Evolutionary conservation across 1,140 invertebrate genomes (phyloP).

Genomic region (Drosophila subobscura): DNA sequence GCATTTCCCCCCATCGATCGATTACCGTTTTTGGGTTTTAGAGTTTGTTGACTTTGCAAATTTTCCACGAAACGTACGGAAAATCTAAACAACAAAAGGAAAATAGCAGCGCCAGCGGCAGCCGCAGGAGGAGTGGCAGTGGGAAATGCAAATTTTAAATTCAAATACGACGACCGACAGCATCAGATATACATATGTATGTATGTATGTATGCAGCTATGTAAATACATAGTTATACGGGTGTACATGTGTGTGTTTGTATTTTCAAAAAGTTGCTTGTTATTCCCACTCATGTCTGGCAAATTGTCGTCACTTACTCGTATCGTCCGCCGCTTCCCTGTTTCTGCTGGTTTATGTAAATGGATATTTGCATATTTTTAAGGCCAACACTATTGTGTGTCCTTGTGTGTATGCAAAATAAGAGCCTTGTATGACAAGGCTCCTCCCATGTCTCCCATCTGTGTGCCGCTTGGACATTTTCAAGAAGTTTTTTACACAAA

Average conservation of each 20-base stretch:
- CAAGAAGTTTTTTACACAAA: slow-evolving; percentile 72
- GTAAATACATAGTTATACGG: not conserved
- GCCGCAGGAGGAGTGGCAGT: not conserved
- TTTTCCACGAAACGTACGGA: slow-evolving; percentile 9
- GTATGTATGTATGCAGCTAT: slow-evolving; percentile 18
- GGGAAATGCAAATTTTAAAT: slow-evolving; percentile 39
- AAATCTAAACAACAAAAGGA: not conserved
- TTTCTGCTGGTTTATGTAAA: slow-evolving; percentile 47
- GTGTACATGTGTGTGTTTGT: not conserved
- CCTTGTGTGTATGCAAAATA: slow-evolving; percentile 50
- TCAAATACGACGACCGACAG: slow-evolving; percentile 42
- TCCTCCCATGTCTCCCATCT: not conserved
- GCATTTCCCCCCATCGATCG: slow-evolving; percentile 48
- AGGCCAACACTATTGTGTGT: slow-evolving; percentile 23
- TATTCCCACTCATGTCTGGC: slow-evolving; percentile 50
- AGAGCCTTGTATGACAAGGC: slow-evolving; percentile 49
- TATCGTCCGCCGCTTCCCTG: slow-evolving; percentile 16
- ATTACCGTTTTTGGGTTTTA: slow-evolving; percentile 20
- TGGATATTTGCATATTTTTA: slow-evolving; percentile 75
- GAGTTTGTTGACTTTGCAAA: slow-evolving; percentile 46
- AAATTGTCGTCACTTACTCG: slow-evolving; percentile 73
- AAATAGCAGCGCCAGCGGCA: slow-evolving; percentile 12
- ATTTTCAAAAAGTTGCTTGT: slow-evolving; percentile 36
- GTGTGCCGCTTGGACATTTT: slow-evolving; percentile 65
- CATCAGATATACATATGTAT: slow-evolving; percentile 17